Percentiles rank a stretch among this genome's conserved stretches.
Evolutionary conservation across 2,888 invertebrate genomes (phyloP).

Genomic region (Stictocephala bisonia): DNA sequence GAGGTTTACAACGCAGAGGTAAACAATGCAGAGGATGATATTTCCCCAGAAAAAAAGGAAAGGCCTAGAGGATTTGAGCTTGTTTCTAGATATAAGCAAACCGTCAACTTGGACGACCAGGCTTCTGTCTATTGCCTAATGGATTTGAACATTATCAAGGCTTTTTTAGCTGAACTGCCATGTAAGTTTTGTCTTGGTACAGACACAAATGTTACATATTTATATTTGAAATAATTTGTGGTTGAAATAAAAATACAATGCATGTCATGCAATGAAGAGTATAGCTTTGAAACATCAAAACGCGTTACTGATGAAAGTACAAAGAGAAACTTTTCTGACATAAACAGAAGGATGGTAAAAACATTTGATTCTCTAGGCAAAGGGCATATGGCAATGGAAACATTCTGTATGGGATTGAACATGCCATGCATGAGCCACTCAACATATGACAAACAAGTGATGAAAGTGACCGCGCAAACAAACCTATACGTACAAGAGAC

Average conservation of each 20-base stretch:
- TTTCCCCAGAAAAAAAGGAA: background rate
- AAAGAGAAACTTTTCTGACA: constrained; percentile 21
- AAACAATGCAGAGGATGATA: constrained; percentile 17
- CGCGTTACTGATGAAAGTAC: background rate
- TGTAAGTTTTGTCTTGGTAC: constrained; percentile 30
- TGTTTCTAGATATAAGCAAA: constrained; percentile 19
- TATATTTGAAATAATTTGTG: constrained; percentile 23
- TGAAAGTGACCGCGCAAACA: constrained; percentile 27
- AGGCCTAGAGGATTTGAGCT: constrained; percentile 12
- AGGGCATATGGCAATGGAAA: constrained; percentile 51
- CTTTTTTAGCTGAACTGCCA: constrained; percentile 14
- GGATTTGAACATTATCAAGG: constrained; percentile 22
- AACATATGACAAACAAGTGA: constrained; percentile 27
- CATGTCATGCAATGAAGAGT: background rate
- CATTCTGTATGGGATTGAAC: constrained; percentile 35
- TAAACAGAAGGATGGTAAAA: constrained; percentile 39
- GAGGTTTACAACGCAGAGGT: background rate
- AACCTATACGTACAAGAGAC: constrained; percentile 8
- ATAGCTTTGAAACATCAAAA: constrained; percentile 27
- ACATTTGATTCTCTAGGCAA: constrained; percentile 51
- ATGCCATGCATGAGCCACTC: constrained; percentile 32
- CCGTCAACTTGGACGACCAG: constrained; percentile 17
- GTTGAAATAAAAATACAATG: constrained; percentile 18
- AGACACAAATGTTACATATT: constrained; percentile 11
- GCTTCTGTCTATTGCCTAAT: constrained; percentile 21